Evolutionary conservation across 2,797 vertebrate genomes (phyloP), one percentile per base, ranked within the genome.

Genomic region (Sandelia bainsii): DNA sequence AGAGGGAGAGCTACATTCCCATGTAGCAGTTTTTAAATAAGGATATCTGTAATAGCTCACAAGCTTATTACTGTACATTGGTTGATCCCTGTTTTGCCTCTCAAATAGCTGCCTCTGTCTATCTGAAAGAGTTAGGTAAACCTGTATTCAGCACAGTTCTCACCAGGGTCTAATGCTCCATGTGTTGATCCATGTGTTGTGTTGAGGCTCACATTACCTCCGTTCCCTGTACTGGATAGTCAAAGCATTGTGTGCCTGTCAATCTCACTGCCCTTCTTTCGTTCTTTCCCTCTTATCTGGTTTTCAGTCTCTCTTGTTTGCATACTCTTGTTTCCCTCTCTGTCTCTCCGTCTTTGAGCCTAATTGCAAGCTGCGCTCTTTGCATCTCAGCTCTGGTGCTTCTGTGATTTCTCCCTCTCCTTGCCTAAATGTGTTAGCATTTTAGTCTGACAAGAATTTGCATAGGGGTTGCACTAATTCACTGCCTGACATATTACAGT

Each of bases 111-210:
- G 16, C 48, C 16, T 58, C 23, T 61, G 32, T 71, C 34, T 58
- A 32, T 68, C n/a, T 58, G n/a, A 77, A 62, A 34, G 52, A 78
- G 77, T 59, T 67, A n/a, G 58, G 42, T 49, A 37, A 82, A 72
- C 62, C 75, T 66, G 61, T 77, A 53, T 83, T 87, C 84, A 86
- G 67, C 65, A 32, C 37, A 66, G 69, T 86, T 87, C 81, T 83
- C 77, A 82, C 73, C 53, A 56, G 72, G 75, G 77, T 79, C 79
- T 79, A 85, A 83, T 86, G 81, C 82, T 85, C 77, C 82, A 77
- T 88, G 86, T 87, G 88, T 86, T 87, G 84, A 87, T 85, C 88
- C 77, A 76, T 85, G 88, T 87, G 88, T 81, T 81, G 82, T 67
- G 77, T 79, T 53, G 58, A 83, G 83, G 80, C 77, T 93, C 84